Conservation (phyloP, 2,888 invertebrate species). For the Teleiodes luculella region DNA sequence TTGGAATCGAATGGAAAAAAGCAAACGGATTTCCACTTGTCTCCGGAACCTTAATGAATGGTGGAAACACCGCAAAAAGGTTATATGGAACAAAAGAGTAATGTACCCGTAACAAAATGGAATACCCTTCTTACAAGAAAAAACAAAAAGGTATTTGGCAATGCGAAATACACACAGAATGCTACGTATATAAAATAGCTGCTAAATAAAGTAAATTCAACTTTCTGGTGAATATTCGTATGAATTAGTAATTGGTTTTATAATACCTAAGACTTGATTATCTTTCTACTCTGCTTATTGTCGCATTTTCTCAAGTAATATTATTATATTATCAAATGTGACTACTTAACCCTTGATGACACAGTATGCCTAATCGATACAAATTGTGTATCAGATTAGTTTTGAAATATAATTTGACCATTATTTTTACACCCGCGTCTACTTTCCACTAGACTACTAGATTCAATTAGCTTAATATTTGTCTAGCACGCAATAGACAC, state of each 20-base stretch:
- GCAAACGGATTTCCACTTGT: conserved; percentile 43
- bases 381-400: background rate
- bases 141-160: background rate
- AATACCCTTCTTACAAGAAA: background rate
- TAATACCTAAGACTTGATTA: too few species aligned
- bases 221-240: too few species aligned
- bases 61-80: conserved; percentile 44
- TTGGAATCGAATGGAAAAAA: background rate
- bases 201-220: background rate
- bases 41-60: conserved; percentile 54
- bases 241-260: too few species aligned
- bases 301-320: too few species aligned
- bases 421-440: background rate
- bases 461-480: conserved; percentile 6
- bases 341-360: too few species aligned
- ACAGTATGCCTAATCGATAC: too few species aligned
- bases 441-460: background rate
- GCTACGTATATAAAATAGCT: too few species aligned
- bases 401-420: background rate
- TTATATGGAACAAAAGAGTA: conserved; percentile 54
- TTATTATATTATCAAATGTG: too few species aligned
- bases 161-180: too few species aligned
- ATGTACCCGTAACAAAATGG: conserved; percentile 38
- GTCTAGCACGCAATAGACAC: conserved; percentile 10
- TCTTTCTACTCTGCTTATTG: too few species aligned